A percentile compares a stretch with the other conserved stretches of the same genome.
These are phyloP conservation scores for Pachyrhynchus sulphureomaculatus DNA, from an alignment of 1,140 invertebrate species.

Conservation along the genomic window DNA sequence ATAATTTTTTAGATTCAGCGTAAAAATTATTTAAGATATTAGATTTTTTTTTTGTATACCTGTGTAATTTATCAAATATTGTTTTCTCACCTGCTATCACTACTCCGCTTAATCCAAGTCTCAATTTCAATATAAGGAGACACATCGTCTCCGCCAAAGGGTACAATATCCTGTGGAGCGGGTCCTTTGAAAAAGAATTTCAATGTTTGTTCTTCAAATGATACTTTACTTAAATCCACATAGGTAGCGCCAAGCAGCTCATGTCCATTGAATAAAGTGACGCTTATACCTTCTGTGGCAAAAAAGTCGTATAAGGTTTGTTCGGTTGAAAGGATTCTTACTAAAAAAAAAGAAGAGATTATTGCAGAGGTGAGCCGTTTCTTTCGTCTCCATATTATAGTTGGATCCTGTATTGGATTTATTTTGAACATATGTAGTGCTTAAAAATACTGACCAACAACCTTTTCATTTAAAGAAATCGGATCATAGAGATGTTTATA, in stretches of 20 bases:
- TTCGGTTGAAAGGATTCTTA: conserved; percentile 39
- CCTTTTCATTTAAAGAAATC: conserved; percentile 42
- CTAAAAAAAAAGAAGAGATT: conserved; percentile 1
- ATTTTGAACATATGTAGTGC: neutral
- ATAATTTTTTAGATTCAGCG: no score
- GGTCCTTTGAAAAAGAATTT: conserved; percentile 40
- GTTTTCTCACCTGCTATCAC: conserved; percentile 5
- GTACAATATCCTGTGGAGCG: conserved; percentile 32
- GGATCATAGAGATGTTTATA: conserved; percentile 37
- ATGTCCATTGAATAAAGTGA: conserved; percentile 40
- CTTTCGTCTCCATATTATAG: no score
- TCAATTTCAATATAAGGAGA: conserved; percentile 27
- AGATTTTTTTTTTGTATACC: no score
- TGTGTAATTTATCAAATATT: no score
- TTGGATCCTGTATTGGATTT: no score
- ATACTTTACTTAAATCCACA: conserved; percentile 32
- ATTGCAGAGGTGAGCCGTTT: no score
- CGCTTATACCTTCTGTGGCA: conserved; percentile 32
- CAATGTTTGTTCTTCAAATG: conserved; percentile 12
- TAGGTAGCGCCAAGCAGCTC: conserved; percentile 38
- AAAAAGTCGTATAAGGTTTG: conserved; percentile 41
- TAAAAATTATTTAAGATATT: no score
- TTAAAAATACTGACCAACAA: conserved; percentile 30
- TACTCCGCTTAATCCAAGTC: conserved; percentile 21
- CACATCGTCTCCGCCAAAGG: conserved; percentile 22